Percentiles rank a stretch among this genome's conserved stretches.
Evolutionary conservation across 2,888 invertebrate species (phyloP).

Genomic region (Ditula angustiorana): DNA sequence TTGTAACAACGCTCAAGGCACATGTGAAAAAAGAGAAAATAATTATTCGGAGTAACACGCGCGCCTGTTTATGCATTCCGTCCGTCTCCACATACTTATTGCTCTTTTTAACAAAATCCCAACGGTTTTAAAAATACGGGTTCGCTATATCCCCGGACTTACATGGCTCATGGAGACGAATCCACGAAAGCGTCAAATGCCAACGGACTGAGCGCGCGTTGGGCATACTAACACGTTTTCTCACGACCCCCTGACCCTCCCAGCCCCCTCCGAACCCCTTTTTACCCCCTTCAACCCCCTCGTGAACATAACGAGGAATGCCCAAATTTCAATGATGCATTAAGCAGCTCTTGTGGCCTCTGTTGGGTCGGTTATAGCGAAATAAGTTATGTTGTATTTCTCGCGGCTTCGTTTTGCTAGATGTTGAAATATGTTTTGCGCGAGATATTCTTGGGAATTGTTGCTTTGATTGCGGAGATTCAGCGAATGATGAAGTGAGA

Average conservation of each 20-base stretch:
- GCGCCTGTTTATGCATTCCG: constrained; percentile 24
- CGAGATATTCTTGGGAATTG: constrained; percentile 15
- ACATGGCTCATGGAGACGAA: constrained; percentile 38
- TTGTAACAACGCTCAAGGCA: background rate
- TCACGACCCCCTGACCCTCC: constrained; percentile 38
- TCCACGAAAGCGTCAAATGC: constrained; percentile 50
- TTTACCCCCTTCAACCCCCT: constrained; percentile 12
- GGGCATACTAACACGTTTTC: constrained; percentile 52
- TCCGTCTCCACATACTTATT: constrained; percentile 22
- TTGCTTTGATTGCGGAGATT: constrained; percentile 18
- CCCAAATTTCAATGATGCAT: constrained; percentile 55
- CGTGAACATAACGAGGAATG: constrained; percentile 47
- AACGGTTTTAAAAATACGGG: constrained; percentile 34
- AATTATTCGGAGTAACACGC: constrained; percentile 20
- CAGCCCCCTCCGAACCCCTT: constrained; percentile 15
- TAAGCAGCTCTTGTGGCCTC: constrained; percentile 44
- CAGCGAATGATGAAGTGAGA: background rate
- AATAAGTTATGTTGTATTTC: constrained; percentile 34
- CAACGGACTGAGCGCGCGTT: constrained; percentile 46
- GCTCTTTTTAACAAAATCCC: constrained; percentile 36
- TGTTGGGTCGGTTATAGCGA: constrained; percentile 18
- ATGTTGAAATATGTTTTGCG: constrained; percentile 24
- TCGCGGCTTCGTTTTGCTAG: constrained; percentile 18
- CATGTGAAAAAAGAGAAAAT: background rate
- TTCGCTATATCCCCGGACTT: constrained; percentile 31